Evolutionary conservation across 2,113 vertebrate species (phyloP), one percentile per base, ranked within the genome.

Genomic region (Perccottus glenii): DNA sequence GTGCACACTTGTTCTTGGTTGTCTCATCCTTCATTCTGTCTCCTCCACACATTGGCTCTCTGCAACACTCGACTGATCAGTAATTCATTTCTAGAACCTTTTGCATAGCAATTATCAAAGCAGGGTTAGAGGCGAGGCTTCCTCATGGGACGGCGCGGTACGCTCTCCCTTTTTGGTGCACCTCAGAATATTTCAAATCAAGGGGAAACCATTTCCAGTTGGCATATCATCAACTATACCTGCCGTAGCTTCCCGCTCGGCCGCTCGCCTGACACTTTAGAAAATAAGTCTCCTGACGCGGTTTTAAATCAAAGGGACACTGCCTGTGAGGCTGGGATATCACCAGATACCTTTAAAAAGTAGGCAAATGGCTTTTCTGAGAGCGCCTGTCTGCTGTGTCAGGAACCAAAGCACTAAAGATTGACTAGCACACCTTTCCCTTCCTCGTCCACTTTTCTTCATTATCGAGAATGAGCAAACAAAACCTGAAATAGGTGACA

Each of bases 41-140:
- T 94, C 87, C 91, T 85, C 83, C 82, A 91, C 92, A 93, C 72
- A 58, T 93, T 90, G 91, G 77, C 65, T 61, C 90, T 92, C 90
- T 57, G 93, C 87, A 93, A 88, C 92, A 94, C 86, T 91, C 92
- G 92, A 91, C 85, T 93, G 91, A 94, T 93, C 92, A 93, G 90
- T 93, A 93, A 94, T 95, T 95, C 92, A 90, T 91, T 93, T 94
- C 89, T 64, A 88, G 87, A 85, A 87, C 85, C 92, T 93, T 53
- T 85, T 91, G 85, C 87, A 91, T 93, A 88, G 86, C 91, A 95
- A 93, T 95, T 94, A 94, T 94, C 93, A 93, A 78, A 93, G 88
- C 70, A 85, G 91, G 90, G 79, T 92, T 94, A 88, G 85, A 90
- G 90, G 92, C 55, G 14, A 90, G 94, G 90, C 75, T 87, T 86